Evolutionary conservation across 2,888 invertebrate species (phyloP).

Genomic region (Acleris literana): DNA sequence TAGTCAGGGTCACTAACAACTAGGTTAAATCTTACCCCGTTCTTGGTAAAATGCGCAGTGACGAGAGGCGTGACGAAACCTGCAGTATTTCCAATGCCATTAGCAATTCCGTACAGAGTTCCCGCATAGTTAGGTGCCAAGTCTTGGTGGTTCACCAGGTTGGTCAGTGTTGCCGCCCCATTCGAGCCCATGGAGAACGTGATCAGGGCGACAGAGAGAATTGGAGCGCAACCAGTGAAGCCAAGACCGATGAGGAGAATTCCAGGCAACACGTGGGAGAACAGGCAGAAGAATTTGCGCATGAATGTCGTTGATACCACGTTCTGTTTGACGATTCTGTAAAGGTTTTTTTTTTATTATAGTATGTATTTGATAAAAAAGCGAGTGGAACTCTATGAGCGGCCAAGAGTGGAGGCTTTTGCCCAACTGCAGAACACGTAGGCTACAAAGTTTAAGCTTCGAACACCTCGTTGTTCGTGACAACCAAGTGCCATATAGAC

Average conservation of each 20-base stretch:
- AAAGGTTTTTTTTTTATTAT: slow-evolving; percentile 36
- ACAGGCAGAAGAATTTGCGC: slow-evolving; percentile 86
- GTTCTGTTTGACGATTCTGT: slow-evolving; percentile 77
- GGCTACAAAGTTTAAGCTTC: too few relatives aligned
- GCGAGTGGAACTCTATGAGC: too few relatives aligned
- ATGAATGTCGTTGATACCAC: slow-evolving; percentile 80
- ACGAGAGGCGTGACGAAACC: slow-evolving; percentile 89
- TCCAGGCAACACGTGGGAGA: slow-evolving; percentile 84
- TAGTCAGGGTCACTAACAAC: too few relatives aligned
- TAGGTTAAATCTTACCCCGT: slow-evolving; percentile 80
- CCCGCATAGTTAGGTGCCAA: slow-evolving; percentile 91
- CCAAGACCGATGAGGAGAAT: slow-evolving; percentile 81
- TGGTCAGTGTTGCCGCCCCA: slow-evolving; percentile 85
- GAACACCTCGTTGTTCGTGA: too few relatives aligned
- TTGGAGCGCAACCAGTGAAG: slow-evolving; percentile 85
- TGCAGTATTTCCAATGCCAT: slow-evolving; percentile 88
- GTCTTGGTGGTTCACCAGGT: slow-evolving; percentile 87
- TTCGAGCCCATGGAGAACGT: slow-evolving; percentile 87
- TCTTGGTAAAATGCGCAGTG: slow-evolving; percentile 86
- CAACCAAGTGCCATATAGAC: too few relatives aligned
- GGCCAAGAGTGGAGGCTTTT: too few relatives aligned
- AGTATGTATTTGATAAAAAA: too few relatives aligned
- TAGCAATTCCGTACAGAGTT: slow-evolving; percentile 89
- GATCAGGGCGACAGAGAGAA: slow-evolving; percentile 86
- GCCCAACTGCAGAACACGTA: too few relatives aligned